Base-by-base conservation (phyloP, 2,797 vertebrate species). In the Urophycis tenuis region DNA sequence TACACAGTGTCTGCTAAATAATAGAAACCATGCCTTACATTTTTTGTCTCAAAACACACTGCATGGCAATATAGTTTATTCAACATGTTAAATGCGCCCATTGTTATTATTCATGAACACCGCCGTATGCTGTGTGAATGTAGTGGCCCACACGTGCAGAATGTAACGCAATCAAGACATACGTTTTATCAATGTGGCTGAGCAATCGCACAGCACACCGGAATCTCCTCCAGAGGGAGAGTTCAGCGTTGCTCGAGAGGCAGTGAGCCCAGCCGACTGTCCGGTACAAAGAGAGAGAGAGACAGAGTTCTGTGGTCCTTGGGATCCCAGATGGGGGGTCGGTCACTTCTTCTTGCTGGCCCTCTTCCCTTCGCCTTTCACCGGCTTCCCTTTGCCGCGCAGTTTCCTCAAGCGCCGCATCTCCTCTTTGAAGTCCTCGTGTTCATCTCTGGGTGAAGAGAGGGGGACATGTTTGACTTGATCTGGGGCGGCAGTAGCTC, bases 311-410 rank as follows among this genome's bases (percentile, higher is more conserved):
- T 75, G 45, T 8, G 14, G 71, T 49, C 74, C 77, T 77, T 72
- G 14, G 10, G 31, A 29, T 0, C 3, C 35, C 69, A 19, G 4
- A n/a, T 72, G 0, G 9, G 39, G n/a, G n/a, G n/a, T n/a, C n/a
- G n/a, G 25, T 88, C 93, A 97, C 73, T 97, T 98, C 88, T 91
- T 97, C 89, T 96, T 97, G 1, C 75, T 9, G 1, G 96, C 95
- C 89, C 97, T 93, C 86, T 97, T 99, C 33, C 97, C 97, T 85
- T 99, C 96, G 72, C 97, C 97, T 84, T 99, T 99, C 83, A 93
- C 96, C 0, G 97, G 96, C 41, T 93, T 93, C 72, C 93, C 95
- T 87, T 99, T 99, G 32, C 97, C 97, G 85, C 96, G 91, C 14
- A 99, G 93, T 74, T 95, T 97, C 87, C 89, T 95, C 80, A 99